Conservation (phyloP, 1,140 invertebrate species). For the Hypothenemus hampei region DNA sequence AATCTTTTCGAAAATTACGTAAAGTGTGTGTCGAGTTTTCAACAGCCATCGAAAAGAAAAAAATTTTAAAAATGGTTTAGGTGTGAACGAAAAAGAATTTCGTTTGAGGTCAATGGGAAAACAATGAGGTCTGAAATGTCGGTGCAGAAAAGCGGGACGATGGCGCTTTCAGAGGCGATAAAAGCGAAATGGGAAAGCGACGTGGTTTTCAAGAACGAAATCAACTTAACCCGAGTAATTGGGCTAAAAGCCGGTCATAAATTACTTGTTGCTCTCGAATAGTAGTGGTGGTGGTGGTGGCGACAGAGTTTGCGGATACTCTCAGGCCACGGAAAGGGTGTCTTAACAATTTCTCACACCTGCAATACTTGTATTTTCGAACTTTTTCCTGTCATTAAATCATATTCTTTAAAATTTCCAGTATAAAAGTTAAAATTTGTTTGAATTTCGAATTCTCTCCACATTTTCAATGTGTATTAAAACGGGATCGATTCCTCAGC, state of each 20-base stretch:
- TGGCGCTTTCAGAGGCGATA: constrained; percentile 15
- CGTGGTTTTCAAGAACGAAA: constrained; percentile 20
- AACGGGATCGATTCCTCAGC: background rate
- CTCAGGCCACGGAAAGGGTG: no score
- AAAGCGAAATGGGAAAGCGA: constrained; percentile 21
- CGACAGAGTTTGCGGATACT: no score
- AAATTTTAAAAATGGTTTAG: background rate
- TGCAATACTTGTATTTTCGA: no score
- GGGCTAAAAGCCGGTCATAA: constrained; percentile 21
- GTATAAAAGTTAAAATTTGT: background rate
- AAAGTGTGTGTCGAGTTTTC: background rate
- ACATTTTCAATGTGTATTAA: no score
- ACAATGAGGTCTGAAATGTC: constrained; percentile 16
- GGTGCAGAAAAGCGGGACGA: constrained; percentile 8
- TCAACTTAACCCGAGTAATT: constrained; percentile 24
- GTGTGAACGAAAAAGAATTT: no score
- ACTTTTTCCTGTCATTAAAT: background rate
- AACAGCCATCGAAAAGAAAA: background rate
- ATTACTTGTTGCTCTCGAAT: constrained; percentile 20
- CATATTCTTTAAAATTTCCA: background rate
- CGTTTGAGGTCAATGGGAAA: constrained; percentile 12
- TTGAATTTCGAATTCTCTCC: no score
- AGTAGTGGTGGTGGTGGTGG: no score
- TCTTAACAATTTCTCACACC: no score
- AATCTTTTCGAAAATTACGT: background rate